A percentile compares a stretch with the other conserved stretches of the same genome.
These are phyloP conservation scores for Helarctos malayanus DNA, from an alignment of 2,797 vertebrate species.

Conservation along the genomic window DNA sequence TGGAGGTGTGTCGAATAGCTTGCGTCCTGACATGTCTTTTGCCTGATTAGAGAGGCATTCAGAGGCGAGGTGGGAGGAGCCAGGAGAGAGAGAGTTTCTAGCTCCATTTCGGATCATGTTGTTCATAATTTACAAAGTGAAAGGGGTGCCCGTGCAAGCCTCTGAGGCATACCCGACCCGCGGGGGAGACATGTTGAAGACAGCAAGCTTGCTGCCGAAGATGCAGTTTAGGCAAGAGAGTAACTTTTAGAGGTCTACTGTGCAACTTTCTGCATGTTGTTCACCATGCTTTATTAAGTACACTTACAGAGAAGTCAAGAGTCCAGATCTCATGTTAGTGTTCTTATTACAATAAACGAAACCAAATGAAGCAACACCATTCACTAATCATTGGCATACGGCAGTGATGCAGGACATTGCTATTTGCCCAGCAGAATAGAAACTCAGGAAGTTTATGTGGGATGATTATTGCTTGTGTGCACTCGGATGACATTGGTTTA, in stretches of 20 bases:
- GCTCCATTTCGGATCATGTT: not conserved
- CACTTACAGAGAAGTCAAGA: not conserved
- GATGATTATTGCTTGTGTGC: constrained; percentile 9
- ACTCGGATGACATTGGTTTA: not conserved
- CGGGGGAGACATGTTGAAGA: not conserved
- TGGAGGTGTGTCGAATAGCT: not conserved
- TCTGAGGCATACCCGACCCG: not conserved
- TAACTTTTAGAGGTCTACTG: not conserved
- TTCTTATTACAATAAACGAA: constrained; percentile 27
- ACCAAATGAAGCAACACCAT: not conserved
- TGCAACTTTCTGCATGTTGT: not conserved
- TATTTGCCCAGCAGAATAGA: constrained; percentile 13
- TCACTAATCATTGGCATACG: not conserved
- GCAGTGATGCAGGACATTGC: not conserved
- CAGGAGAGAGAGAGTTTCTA: not conserved
- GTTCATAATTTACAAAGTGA: not conserved
- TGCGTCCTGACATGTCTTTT: not conserved
- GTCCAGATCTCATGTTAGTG: not conserved
- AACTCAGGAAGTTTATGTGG: not conserved
- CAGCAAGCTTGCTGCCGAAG: not conserved
- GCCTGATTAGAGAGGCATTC: not conserved
- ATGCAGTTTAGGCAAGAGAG: not conserved
- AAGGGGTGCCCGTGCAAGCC: not conserved
- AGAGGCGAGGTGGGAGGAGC: not conserved
- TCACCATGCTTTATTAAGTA: not conserved